Evolutionary conservation across 2,113 vertebrate species (phyloP), one percentile per base, ranked within the genome.

Genomic region (Saguinus midas): DNA sequence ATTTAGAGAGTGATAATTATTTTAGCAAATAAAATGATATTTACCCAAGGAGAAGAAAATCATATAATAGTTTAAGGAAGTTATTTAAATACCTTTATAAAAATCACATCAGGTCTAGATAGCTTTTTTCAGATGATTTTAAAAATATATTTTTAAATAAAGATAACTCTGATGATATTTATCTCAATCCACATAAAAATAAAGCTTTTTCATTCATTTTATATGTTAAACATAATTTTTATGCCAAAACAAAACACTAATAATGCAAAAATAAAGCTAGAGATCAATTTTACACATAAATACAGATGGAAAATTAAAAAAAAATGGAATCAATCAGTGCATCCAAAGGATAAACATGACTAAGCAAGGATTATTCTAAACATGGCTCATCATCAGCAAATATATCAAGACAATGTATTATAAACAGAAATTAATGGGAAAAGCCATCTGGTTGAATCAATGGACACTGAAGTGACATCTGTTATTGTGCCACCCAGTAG

Each of bases 351-450:
- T 89, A 90, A 97, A 83, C 84, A 82, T 55, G 81, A 97, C 80
- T 96, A 96, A 92, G 87, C 72, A 94, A 95, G 70, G 66, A 92
- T 96, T 70, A 48, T 64, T 94, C 80, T 92, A 95, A 94, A 81
- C 75, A 86, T 84, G 32, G 61, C 35, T 95, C 45, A 79, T 91
- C 55, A 93, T 50, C 83, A 95, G 81, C 45, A 87, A 96, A 97
- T 93, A 66, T 17, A 97, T 90, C 64, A 90, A 97, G 85, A 70
- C 94, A 76, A 93, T 73, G 70, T 68, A 95, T 95, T 81, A 72
- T 58, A 91, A 96, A 70, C 80, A 92, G 94, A 92, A 96, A 97
- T 91, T 95, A 96, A 97, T 92, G 75, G 87, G 57, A n/a, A 89
- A 80, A 97, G 80, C 92, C 96, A 97, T 92, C 96, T 92, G 94